These are phyloP conservation scores for Helicoverpa zea DNA, from an alignment of 1,140 invertebrate species.

Conservation along the genomic window DNA sequence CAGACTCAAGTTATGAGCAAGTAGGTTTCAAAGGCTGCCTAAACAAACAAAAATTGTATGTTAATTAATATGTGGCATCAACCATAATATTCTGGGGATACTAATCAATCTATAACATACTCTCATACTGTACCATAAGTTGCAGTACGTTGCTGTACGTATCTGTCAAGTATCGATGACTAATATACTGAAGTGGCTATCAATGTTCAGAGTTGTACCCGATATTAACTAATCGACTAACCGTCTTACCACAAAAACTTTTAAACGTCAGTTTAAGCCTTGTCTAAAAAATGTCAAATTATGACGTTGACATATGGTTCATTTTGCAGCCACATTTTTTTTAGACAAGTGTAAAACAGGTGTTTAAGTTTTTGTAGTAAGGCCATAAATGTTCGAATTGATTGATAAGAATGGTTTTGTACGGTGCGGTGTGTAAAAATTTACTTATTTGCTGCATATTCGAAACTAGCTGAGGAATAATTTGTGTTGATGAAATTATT, in stretches of 20 bases:
- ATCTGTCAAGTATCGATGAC: conserved; percentile 17
- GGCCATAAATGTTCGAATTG: not conserved
- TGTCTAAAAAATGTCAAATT: too few relatives aligned
- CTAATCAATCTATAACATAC: conserved; percentile 17
- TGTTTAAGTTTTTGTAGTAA: too few relatives aligned
- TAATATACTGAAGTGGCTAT: conserved; percentile 10
- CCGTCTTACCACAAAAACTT: too few relatives aligned
- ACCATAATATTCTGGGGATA: not conserved
- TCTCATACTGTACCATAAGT: not conserved
- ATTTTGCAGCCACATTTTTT: too few relatives aligned
- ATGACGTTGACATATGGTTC: too few relatives aligned
- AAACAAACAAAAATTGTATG: conserved; percentile 2
- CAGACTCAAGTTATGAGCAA: too few relatives aligned
- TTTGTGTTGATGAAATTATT: too few relatives aligned
- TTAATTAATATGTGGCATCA: not conserved
- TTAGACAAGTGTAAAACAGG: too few relatives aligned
- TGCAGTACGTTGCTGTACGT: not conserved
- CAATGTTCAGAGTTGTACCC: not conserved
- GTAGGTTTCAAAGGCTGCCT: not conserved
- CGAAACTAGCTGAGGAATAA: too few relatives aligned
- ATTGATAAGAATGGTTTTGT: not conserved
- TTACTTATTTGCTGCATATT: too few relatives aligned
- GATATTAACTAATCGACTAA: not conserved
- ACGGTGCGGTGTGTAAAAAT: not conserved
- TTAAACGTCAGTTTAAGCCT: too few relatives aligned